These are phyloP conservation scores for Bruchidius siliquastri DNA, from an alignment of 2,888 invertebrate genomes.

Conservation along the genomic window DNA sequence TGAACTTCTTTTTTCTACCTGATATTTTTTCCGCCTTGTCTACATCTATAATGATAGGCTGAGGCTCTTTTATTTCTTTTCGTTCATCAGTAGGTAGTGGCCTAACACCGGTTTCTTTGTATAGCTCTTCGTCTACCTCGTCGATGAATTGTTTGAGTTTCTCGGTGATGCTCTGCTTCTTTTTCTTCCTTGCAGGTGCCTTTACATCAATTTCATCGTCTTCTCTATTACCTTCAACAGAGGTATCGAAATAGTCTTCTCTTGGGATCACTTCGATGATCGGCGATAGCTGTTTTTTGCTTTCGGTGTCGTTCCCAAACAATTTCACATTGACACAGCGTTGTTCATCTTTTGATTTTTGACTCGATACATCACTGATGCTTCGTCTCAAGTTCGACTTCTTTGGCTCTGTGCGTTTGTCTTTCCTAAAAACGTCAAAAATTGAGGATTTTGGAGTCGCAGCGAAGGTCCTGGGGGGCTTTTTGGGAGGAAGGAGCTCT, in stretches of 20 bases:
- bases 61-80: conserved; percentile 24
- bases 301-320: conserved; percentile 44
- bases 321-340: conserved; percentile 51
- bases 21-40: conserved; percentile 44
- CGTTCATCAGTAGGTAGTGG: conserved; percentile 17
- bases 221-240: conserved; percentile 25
- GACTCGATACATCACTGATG: conserved; percentile 55
- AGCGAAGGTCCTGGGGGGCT: conserved; percentile 46
- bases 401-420: conserved; percentile 54
- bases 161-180: conserved; percentile 38
- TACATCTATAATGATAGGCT: conserved; percentile 44
- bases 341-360: conserved; percentile 44
- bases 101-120: conserved; percentile 38
- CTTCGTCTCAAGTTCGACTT: conserved; percentile 50
- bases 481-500: conserved; percentile 47
- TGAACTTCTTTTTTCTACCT: conserved; percentile 30
- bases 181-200: conserved; percentile 23
- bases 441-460: conserved; percentile 55
- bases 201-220: conserved; percentile 17
- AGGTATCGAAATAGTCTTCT: conserved; percentile 56
- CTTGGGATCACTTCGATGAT: conserved; percentile 73
- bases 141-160: conserved; percentile 41
- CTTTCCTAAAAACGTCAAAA: conserved; percentile 63
- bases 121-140: conserved; percentile 40
- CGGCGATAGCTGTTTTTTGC: conserved; percentile 68